phyloP scores from a whole-genome alignment of 2,797 vertebrate genomes.

The Vespertilio murinus region DNA sequence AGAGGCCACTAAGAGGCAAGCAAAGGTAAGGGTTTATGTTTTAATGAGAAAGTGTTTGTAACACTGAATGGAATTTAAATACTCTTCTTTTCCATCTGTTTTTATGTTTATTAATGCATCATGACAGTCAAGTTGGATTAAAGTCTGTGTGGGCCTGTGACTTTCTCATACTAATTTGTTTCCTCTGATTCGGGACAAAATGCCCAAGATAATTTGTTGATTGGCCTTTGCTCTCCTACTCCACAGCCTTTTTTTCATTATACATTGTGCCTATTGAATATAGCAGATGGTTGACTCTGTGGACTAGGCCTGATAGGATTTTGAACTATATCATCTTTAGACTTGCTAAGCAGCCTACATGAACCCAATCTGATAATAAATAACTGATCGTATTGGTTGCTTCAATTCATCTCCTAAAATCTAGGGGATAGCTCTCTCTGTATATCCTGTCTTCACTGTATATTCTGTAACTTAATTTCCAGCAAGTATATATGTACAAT shows the following conservation, averaged over 20 bases:
- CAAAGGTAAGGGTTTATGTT: slow-evolving; percentile 81
- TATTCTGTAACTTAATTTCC: background rate
- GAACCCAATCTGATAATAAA: background rate
- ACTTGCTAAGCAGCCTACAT: background rate
- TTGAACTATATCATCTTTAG: slow-evolving; percentile 30
- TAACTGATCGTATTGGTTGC: background rate
- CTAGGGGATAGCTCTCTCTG: background rate
- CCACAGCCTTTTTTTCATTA: background rate
- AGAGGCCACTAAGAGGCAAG: slow-evolving; percentile 81
- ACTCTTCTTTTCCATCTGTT: background rate
- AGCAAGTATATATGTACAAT: background rate
- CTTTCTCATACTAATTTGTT: background rate
- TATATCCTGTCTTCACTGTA: slow-evolving; percentile 9
- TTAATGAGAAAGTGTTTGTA: slow-evolving; percentile 23
- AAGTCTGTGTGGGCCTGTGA: background rate
- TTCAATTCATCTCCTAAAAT: background rate
- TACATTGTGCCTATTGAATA: slow-evolving; percentile 16
- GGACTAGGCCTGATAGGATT: background rate
- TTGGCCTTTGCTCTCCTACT: background rate
- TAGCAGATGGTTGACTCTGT: slow-evolving; percentile 20
- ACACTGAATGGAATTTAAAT: slow-evolving; percentile 14
- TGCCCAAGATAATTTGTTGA: background rate
- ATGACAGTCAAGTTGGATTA: background rate
- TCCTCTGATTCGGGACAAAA: background rate
- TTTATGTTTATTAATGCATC: slow-evolving; percentile 41